These are phyloP conservation scores for Cromileptes altivelis DNA, from an alignment of 2,113 vertebrate species.

Conservation along the genomic window DNA sequence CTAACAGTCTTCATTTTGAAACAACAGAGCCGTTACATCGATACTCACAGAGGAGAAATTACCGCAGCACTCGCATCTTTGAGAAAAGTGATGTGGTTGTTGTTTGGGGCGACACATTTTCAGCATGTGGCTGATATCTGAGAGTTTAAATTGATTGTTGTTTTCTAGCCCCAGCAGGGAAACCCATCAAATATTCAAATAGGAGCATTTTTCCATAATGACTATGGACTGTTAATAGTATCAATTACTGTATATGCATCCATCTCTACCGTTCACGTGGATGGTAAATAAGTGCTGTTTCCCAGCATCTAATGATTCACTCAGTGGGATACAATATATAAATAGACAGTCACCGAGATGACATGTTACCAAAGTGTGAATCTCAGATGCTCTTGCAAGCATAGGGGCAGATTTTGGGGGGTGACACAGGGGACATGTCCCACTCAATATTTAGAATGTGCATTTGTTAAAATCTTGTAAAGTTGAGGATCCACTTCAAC, in stretches of 20 bases:
- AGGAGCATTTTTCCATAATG: not conserved
- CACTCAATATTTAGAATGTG: too few relatives aligned
- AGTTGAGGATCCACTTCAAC: too few relatives aligned
- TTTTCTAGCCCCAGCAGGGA: not conserved
- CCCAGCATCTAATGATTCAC: not conserved
- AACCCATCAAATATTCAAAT: slow-evolving; percentile 25
- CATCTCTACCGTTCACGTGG: not conserved
- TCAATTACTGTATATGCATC: slow-evolving; percentile 1
- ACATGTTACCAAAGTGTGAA: not conserved
- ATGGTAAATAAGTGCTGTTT: not conserved
- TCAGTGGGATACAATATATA: not conserved
- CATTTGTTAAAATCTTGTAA: too few relatives aligned
- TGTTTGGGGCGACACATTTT: slow-evolving; percentile 22
- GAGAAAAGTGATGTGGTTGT: not conserved
- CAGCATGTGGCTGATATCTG: slow-evolving; percentile 22
- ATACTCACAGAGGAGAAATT: not conserved
- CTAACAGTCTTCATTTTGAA: slow-evolving; percentile 17
- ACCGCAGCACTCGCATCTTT: not conserved
- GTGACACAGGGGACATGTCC: too few relatives aligned
- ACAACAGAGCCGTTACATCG: not conserved
- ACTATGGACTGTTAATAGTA: not conserved
- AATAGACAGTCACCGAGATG: not conserved
- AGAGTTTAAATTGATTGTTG: slow-evolving; percentile 8
- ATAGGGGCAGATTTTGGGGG: too few relatives aligned
- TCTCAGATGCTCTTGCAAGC: not conserved